A percentile compares a stretch with the other conserved stretches of the same genome.
phyloP scores from a whole-genome alignment of 53 echinoderm and acorn worm species.

The Paracentrotus lividus region DNA sequence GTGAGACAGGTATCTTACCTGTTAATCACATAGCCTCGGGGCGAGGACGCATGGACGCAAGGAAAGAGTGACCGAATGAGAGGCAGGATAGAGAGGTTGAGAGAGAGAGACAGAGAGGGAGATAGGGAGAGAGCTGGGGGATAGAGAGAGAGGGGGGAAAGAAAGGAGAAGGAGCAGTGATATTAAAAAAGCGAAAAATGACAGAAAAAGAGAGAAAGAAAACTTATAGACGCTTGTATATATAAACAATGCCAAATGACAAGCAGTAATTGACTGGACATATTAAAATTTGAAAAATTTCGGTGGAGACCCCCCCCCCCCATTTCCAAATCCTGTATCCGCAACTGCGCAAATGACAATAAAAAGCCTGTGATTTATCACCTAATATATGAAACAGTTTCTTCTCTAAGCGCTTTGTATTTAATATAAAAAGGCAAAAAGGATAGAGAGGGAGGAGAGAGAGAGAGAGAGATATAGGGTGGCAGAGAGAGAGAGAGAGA shows the following conservation, averaged over 20 bases:
- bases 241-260: no score
- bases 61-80: neutral
- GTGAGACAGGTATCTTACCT: neutral
- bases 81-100: neutral
- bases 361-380: no score
- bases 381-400: no score
- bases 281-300: no score
- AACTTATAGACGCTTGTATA: no score
- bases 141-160: neutral
- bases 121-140: neutral
- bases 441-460: neutral
- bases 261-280: no score
- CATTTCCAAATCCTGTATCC: no score
- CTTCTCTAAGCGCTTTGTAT: no score
- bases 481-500: slow-evolving; percentile 10
- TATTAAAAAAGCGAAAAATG: neutral
- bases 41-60: neutral
- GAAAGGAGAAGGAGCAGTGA: neutral
- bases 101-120: neutral
- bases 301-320: no score
- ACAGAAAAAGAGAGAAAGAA: neutral
- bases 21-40: neutral
- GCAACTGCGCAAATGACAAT: no score
- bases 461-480: neutral
- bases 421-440: no score